These are phyloP conservation scores for Drosophila arawakana DNA, from an alignment of 1,140 invertebrate genomes.

Conservation along the genomic window DNA sequence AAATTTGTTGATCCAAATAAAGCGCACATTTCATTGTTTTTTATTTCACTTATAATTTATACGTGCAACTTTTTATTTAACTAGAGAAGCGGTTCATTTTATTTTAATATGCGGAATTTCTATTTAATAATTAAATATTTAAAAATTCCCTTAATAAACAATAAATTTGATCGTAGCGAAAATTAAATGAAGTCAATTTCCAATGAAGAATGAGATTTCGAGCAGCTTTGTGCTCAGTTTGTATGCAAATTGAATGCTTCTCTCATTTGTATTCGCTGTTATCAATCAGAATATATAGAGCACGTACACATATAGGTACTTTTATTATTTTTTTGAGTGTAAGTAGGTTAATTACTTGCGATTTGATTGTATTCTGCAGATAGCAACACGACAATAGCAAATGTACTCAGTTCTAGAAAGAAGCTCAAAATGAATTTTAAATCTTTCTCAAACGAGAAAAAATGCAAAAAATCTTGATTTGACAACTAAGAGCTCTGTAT, in stretches of 20 bases:
- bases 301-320: background rate
- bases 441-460: background rate
- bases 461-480: background rate
- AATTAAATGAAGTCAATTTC: background rate
- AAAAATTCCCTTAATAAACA: no score
- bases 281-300: slow-evolving; percentile 1
- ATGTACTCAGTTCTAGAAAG: background rate
- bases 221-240: background rate
- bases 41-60: no score
- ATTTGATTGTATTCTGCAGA: slow-evolving; percentile 13
- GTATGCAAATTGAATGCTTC: background rate
- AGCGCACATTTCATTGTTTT: background rate
- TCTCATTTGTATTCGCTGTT: slow-evolving; percentile 1
- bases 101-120: no score
- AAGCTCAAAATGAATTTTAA: background rate
- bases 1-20: background rate
- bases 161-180: no score
- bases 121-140: no score
- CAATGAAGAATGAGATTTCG: background rate
- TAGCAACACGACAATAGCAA: background rate
- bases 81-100: no score
- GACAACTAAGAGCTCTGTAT: no score
- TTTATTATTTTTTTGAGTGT: slow-evolving; percentile 1
- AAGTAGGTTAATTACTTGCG: slow-evolving; percentile 32
- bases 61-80: no score